phyloP scores from a whole-genome alignment of 2,888 invertebrate species.

The Andrena minutula region DNA sequence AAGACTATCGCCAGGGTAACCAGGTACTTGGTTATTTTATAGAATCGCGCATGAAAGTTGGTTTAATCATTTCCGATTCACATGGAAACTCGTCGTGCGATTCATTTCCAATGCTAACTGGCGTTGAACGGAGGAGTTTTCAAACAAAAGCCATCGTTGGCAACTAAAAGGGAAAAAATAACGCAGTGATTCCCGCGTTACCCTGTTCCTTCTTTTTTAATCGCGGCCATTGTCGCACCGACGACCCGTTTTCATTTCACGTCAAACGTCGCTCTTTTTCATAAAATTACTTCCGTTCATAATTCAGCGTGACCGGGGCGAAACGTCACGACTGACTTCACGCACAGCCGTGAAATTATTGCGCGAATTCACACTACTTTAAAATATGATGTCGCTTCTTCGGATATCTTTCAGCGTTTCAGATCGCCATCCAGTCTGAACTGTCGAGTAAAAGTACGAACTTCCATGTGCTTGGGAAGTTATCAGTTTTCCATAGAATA shows the following conservation, averaged over 20 bases:
- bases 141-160: conserved; percentile 37
- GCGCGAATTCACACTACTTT: not conserved
- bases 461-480: conserved; percentile 15
- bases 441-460: not conserved
- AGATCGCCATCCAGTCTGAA: not conserved
- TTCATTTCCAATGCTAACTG: conserved; percentile 35
- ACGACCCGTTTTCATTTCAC: not conserved
- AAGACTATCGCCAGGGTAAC: conserved; percentile 29
- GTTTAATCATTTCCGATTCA: conserved; percentile 47
- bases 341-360: not conserved
- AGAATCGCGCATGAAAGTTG: conserved; percentile 15
- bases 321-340: too few species aligned
- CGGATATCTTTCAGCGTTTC: not conserved
- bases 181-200: not conserved
- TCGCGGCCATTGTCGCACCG: not conserved
- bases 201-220: not conserved
- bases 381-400: too few species aligned
- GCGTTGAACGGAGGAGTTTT: conserved; percentile 31
- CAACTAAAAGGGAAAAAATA: conserved; percentile 5
- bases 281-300: not conserved
- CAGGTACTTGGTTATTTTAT: conserved; percentile 11
- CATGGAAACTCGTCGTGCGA: conserved; percentile 25
- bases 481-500: conserved; percentile 33
- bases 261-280: not conserved
- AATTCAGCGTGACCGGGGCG: not conserved